These are phyloP conservation scores for Micromesistius poutassou DNA, from an alignment of 2,797 vertebrate species.

Conservation along the genomic window DNA sequence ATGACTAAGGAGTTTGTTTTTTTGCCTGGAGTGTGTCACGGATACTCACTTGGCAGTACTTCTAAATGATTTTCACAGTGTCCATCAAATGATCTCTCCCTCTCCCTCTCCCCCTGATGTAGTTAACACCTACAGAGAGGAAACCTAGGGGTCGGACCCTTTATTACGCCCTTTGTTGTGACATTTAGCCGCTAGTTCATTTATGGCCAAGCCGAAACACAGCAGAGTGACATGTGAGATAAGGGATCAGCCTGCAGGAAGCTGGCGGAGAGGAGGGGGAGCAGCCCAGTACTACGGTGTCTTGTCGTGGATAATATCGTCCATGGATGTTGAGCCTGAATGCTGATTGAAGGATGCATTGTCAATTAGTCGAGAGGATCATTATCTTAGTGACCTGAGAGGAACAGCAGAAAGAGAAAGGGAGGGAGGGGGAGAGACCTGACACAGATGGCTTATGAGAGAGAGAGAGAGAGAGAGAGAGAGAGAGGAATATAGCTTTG, in stretches of 20 bases:
- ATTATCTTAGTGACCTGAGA: not conserved
- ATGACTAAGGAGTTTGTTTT: too few species aligned
- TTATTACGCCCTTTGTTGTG: slow-evolving; percentile 40
- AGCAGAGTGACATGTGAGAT: slow-evolving; percentile 16
- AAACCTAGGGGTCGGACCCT: slow-evolving; percentile 33
- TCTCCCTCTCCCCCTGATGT: too few species aligned
- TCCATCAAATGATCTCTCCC: too few species aligned
- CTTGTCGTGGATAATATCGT: not conserved
- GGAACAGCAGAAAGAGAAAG: not conserved
- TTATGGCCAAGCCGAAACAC: slow-evolving; percentile 16
- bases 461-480: not conserved
- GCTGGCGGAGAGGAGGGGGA: not conserved
- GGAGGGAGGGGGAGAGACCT: not conserved
- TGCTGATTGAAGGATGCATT: not conserved
- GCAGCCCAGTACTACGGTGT: not conserved
- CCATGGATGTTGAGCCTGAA: not conserved
- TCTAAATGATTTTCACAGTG: too few species aligned
- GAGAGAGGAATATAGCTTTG: not conserved
- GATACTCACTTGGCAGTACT: too few species aligned
- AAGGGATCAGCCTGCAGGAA: slow-evolving; percentile 12
- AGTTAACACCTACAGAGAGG: too few species aligned
- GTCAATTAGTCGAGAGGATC: slow-evolving; percentile 1
- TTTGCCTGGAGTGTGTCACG: too few species aligned
- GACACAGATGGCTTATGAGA: too few species aligned
- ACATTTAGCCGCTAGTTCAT: slow-evolving; percentile 44